Evolutionary conservation across 2,113 vertebrate species (phyloP).

Genomic region (Hydrochoerus hydrochaeris): DNA sequence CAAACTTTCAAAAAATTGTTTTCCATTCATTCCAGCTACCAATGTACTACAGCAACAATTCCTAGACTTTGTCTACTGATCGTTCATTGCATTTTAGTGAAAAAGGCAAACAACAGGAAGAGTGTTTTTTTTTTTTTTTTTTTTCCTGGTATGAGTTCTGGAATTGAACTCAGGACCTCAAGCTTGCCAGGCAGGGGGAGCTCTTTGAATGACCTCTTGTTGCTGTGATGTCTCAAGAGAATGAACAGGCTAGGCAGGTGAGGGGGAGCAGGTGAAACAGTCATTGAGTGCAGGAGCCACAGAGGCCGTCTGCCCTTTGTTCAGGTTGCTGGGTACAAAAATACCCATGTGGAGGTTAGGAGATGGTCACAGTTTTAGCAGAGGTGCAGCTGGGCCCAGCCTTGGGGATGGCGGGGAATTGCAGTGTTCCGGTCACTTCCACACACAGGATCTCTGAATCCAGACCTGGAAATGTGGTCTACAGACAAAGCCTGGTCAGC

Average conservation of each 20-base stretch:
- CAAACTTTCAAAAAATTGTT: not conserved
- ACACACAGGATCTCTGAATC: not conserved
- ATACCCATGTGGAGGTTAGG: not conserved
- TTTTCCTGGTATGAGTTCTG: no score
- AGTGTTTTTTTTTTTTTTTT: no score
- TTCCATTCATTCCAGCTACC: not conserved
- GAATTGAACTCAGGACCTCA: no score
- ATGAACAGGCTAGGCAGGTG: accelerated
- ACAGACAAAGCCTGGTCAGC: not conserved
- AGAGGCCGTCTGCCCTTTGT: not conserved
- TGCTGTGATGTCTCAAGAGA: not conserved
- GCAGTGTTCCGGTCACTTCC: not conserved
- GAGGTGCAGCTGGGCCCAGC: no score
- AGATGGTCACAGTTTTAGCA: not conserved
- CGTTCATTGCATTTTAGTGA: not conserved
- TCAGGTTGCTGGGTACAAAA: not conserved
- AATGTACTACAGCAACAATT: not conserved
- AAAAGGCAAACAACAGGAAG: not conserved
- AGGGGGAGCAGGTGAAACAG: not conserved
- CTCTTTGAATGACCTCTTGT: constrained; percentile 7
- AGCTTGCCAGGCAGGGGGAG: not conserved
- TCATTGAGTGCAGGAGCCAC: accelerated
- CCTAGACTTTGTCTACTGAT: not conserved
- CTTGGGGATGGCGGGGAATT: not conserved
- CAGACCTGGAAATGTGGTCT: not conserved